These are phyloP conservation scores for Gymnosoma rotundatum DNA, from an alignment of 2,888 invertebrate genomes.

Conservation along the genomic window DNA sequence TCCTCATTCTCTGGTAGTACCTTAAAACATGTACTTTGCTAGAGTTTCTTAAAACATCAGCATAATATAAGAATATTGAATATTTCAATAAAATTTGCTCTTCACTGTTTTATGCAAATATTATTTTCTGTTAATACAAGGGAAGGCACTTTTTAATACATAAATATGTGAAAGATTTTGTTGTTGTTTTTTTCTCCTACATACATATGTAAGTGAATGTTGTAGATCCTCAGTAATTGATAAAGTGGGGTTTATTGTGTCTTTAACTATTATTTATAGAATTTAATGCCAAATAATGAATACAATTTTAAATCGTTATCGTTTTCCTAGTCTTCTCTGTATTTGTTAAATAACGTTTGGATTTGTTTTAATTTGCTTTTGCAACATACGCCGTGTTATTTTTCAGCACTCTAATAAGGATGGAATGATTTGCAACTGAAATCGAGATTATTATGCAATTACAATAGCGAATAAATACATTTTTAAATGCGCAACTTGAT, in stretches of 20 bases:
- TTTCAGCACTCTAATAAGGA: too few species aligned
- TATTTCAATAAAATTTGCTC: neutral
- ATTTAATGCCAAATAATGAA: slow-evolving; percentile 52
- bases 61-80: too few species aligned
- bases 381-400: too few species aligned
- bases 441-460: too few species aligned
- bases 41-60: too few species aligned
- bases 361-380: too few species aligned
- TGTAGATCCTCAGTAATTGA: slow-evolving; percentile 52
- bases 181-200: neutral
- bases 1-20: too few species aligned
- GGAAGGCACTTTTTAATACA: neutral
- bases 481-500: neutral
- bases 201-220: neutral
- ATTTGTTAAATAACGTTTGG: too few species aligned
- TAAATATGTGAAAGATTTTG: neutral
- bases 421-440: too few species aligned
- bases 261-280: slow-evolving; percentile 56
- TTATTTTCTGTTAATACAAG: neutral
- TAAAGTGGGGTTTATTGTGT: slow-evolving; percentile 49
- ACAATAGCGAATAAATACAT: neutral
- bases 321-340: neutral
- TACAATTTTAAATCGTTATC: slow-evolving; percentile 40
- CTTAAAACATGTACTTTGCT: too few species aligned
- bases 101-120: neutral